Conservation (phyloP, 2,888 invertebrate species). For the Lepetodrilus schrolli region DNA sequence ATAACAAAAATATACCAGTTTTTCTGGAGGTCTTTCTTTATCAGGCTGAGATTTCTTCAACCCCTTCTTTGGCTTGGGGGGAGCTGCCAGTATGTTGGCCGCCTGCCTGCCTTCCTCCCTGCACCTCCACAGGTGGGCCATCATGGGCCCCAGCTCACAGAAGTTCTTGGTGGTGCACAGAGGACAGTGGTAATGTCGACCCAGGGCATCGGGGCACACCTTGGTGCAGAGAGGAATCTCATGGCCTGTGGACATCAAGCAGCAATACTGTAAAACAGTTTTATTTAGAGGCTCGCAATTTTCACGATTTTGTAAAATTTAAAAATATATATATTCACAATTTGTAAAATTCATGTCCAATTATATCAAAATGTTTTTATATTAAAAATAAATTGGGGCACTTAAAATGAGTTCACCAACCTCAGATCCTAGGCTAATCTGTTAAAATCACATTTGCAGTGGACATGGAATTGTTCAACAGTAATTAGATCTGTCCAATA, state of each 20-base stretch:
- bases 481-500: too few species aligned
- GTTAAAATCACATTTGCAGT: too few species aligned
- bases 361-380: too few species aligned
- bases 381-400: neutral
- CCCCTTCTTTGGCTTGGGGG: neutral
- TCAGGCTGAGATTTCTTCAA: neutral
- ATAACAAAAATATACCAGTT: too few species aligned
- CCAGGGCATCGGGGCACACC: constrained; percentile 21
- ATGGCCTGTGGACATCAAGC: constrained; percentile 39
- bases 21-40: neutral
- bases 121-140: constrained; percentile 62
- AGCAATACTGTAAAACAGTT: neutral
- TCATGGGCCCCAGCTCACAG: constrained; percentile 50
- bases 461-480: too few species aligned
- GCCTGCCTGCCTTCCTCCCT: constrained; percentile 40
- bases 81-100: neutral
- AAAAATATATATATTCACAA: neutral
- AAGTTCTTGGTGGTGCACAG: constrained; percentile 45
- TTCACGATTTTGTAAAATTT: neutral
- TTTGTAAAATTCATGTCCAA: too few species aligned
- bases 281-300: neutral
- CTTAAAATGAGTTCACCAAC: too few species aligned
- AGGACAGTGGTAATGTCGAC: constrained; percentile 61
- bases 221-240: constrained; percentile 43
- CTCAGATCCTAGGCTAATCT: too few species aligned